Conservation (phyloP, 2,113 vertebrate genomes). For the Semnopithecus entellus region DNA sequence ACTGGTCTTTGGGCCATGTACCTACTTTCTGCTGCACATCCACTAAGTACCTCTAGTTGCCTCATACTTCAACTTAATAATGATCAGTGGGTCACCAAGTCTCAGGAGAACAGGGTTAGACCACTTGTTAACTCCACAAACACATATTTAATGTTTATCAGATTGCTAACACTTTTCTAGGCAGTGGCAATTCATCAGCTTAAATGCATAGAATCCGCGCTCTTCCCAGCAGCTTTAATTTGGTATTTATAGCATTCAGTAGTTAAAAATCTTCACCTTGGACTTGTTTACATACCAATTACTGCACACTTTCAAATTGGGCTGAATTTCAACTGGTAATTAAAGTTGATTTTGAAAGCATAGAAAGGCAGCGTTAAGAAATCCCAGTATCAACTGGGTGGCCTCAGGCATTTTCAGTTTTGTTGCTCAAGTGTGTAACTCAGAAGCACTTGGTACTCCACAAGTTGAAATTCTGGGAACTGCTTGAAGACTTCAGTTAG, state of each 20-base stretch:
- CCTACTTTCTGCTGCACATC: background rate
- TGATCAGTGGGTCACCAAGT: background rate
- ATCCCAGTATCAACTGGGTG: background rate
- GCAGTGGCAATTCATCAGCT: background rate
- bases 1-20: background rate
- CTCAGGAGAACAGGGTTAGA: background rate
- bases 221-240: background rate
- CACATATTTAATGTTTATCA: background rate
- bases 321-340: background rate
- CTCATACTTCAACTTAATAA: background rate
- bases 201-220: background rate
- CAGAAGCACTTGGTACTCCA: background rate
- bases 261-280: background rate
- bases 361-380: background rate
- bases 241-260: background rate
- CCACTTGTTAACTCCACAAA: background rate
- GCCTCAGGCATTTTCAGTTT: background rate
- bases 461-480: background rate
- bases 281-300: background rate
- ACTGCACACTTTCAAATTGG: background rate
- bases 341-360: background rate
- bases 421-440: background rate
- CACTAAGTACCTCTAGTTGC: background rate
- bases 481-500: background rate
- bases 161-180: background rate